Evolutionary conservation across 2,113 vertebrate genomes (phyloP), one percentile per base, ranked within the genome.

Genomic region (Trachemys scripta): DNA sequence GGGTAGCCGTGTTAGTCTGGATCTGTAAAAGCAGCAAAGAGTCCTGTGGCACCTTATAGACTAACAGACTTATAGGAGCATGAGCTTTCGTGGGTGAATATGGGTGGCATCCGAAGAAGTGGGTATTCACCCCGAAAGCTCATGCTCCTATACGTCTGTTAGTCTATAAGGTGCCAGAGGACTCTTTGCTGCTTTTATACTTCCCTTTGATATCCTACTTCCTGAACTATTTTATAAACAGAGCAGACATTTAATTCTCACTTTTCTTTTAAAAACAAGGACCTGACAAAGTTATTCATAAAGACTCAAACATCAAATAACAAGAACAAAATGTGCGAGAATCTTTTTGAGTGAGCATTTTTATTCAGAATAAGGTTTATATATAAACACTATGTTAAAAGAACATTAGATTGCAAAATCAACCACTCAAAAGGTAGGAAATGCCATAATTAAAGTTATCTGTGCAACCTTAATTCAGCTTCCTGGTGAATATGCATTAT

Each of bases 201-300:
- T 19, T 29, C 31, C 9, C 79, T 93, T 87, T 51, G 87, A 38
- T 16, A 56, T 80, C 50, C 94, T 89, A 42, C 11, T 76, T 25
- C 20, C 72, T 45, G 42, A 42, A 19, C 62, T n/a, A 7, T 76
- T 38, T 82, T 54, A 38, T 82, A 56, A 57, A 82, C 25, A 57
- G 16, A n/a, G 35, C 35, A n/a, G 35, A 57, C 27, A 56, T 27
- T 56, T 56, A 14, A 24, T 25, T 54, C 13, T 53, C 8, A 54
- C n/a, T 57, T 59, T 5, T 0, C 3, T 6, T 2, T 5, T 38
- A 3, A 47, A 80, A 27, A 51, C n/a, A 3, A 9, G 38, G 2
- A 4, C 0, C 8, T 3, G 4, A 2, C 17, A 1, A 14, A n/a
- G 8, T 11, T 81, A 49, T 35, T 54, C 85, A 54, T 90, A 31